phyloP scores from a whole-genome alignment of 1,140 invertebrate genomes.

The Zelostemma sp. region DNA sequence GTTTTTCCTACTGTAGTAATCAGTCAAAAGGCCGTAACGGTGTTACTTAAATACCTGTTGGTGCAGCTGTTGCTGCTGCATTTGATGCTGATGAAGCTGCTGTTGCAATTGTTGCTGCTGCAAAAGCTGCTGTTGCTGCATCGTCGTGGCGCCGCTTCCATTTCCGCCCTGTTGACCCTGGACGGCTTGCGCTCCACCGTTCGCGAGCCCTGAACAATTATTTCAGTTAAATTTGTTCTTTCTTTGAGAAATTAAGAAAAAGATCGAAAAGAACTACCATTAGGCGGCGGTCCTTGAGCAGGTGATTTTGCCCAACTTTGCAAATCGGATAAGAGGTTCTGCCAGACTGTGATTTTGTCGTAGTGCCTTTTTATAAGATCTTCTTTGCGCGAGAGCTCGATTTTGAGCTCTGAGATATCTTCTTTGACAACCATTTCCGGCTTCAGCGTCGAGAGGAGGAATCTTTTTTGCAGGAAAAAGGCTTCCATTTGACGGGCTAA shows the following conservation, averaged over 20 bases:
- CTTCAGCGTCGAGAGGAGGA: conserved; percentile 89
- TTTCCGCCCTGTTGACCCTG: conserved; percentile 53
- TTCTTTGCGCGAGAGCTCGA: conserved; percentile 88
- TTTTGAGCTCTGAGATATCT: conserved; percentile 87
- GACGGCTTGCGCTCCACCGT: conserved; percentile 53
- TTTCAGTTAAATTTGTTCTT: background rate
- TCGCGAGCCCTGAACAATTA: conserved; percentile 51
- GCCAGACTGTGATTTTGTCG: conserved; percentile 92
- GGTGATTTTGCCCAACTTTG: conserved; percentile 72
- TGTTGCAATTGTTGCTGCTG: conserved; percentile 65
- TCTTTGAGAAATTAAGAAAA: too few relatives aligned
- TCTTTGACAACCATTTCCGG: conserved; percentile 93
- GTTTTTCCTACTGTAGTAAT: background rate
- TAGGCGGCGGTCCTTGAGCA: conserved; percentile 67
- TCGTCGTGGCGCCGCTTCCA: conserved; percentile 33
- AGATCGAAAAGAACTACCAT: too few relatives aligned
- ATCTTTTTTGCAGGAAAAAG: conserved; percentile 93
- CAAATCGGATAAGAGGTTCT: conserved; percentile 84
- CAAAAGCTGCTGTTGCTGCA: conserved; percentile 54
- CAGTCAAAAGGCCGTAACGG: conserved; percentile 17
- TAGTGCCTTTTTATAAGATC: conserved; percentile 89
- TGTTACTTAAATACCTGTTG: conserved; percentile 51
- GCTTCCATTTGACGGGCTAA: conserved; percentile 92
- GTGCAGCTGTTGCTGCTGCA: conserved; percentile 69
- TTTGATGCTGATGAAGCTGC: conserved; percentile 72